Evolutionary conservation across 2,113 vertebrate genomes (phyloP), one percentile per base, ranked within the genome.

Genomic region (Alethe diademata): DNA sequence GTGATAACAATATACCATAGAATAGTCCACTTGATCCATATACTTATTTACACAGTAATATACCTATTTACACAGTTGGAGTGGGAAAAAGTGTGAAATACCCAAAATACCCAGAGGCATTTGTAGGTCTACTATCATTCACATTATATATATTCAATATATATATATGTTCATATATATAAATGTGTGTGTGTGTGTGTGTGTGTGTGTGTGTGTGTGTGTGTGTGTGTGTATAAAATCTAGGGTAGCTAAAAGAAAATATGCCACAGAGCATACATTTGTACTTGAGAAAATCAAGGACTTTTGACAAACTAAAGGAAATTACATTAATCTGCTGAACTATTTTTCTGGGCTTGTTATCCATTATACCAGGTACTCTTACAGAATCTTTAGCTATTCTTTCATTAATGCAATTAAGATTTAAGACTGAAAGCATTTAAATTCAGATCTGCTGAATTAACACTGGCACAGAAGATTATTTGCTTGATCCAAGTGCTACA

Each of bases 131-230:
- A 19, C 31, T 86, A 19, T n/a, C 19, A 50, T 17, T 79, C 35
- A 72, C 2, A 2, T 42, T 72, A 72, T 58, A 2, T 6, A 12
- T 19, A 29, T 40, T 42, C 15, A 29, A 7, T 15, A 1, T 23
- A 0, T 35, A 5, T 40, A 29, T 24, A 11, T 33, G 8, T 23
- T 11, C 45, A 3, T 29, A 35, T 40, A 1, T 24, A 1, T 36
- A 3, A 20, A 45, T 42, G 5, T 19, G 5, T 42, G 43, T 24
- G 24, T 36, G 1, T 50, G 3, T 42, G 6, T 33, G 14, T 38
- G 42, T 40, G 40, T 38, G 5, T 51, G 3, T 65, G 7, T 54
- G 4, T 45, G 43, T 45, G 40, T 40, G 5, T 24, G 4, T 42
- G 36, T 24, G 25, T 38, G 1, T 50, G 3, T 42, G 5, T n/a